A percentile compares a stretch with the other conserved stretches of the same genome.
Conservation (phyloP, 2,888 invertebrate species). For the Drosophila borborema region DNA sequence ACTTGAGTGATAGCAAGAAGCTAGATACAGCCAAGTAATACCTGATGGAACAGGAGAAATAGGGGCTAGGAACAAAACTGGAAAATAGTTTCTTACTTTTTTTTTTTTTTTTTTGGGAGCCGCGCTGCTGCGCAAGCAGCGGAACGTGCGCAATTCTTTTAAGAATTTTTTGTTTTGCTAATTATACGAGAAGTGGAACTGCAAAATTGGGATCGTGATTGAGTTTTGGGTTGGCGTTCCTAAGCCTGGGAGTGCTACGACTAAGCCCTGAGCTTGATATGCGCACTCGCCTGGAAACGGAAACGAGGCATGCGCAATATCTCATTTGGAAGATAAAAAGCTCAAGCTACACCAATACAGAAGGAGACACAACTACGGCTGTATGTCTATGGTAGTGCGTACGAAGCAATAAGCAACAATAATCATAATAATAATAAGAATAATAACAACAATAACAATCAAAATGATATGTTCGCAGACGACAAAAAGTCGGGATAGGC, state of each 20-base stretch:
- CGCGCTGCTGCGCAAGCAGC: constrained; percentile 42
- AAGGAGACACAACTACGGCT: constrained; percentile 19
- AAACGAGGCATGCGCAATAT: constrained; percentile 68
- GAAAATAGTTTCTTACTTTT: no score
- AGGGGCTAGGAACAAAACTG: no score
- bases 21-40: not conserved
- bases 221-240: constrained; percentile 17
- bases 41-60: no score
- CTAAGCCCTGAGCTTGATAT: constrained; percentile 39
- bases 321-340: constrained; percentile 71
- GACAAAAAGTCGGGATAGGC: constrained; percentile 47
- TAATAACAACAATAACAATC: constrained; percentile 48
- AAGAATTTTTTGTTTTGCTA: constrained; percentile 30
- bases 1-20: not conserved
- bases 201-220: constrained; percentile 6
- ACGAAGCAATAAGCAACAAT: constrained; percentile 46
- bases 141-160: constrained; percentile 47
- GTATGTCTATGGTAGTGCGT: constrained; percentile 20
- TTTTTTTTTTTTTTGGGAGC: constrained; percentile 32
- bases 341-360: constrained; percentile 31
- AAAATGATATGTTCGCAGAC: constrained; percentile 37
- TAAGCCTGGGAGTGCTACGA: constrained; percentile 41
- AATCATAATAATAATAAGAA: constrained; percentile 50
- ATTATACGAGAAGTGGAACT: constrained; percentile 35
- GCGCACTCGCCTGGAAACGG: constrained; percentile 66